Percentiles rank a stretch among this genome's conserved stretches.
phyloP scores from a whole-genome alignment of 2,113 vertebrate species.

The Phodopus roborovskii region DNA sequence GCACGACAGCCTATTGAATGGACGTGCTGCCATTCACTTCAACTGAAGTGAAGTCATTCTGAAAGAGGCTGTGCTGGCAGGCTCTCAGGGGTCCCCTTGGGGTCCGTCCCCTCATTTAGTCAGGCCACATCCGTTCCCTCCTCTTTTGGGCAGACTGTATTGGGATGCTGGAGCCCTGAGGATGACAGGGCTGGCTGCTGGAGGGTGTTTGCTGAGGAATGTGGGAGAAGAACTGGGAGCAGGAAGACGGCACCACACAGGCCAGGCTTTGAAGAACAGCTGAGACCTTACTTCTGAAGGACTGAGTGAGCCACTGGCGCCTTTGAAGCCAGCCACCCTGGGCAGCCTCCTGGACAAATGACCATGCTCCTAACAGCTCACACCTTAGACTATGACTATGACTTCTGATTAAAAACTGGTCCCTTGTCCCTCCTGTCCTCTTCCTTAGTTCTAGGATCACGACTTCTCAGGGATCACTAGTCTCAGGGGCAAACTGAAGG shows the following conservation, averaged over 20 bases:
- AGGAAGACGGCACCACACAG: not conserved
- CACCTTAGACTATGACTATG: not conserved
- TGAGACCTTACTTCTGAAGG: not conserved
- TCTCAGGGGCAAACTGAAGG: not conserved
- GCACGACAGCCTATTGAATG: not conserved
- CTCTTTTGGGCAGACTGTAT: no score
- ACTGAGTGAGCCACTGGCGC: not conserved
- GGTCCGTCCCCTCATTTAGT: not conserved
- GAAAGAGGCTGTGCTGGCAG: not conserved
- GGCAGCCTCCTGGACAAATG: not conserved
- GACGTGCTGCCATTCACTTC: fast-evolving
- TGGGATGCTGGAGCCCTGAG: not conserved
- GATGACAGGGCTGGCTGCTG: not conserved
- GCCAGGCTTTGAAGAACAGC: not conserved
- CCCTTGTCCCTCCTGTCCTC: not conserved
- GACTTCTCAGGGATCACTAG: not conserved
- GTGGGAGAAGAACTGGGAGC: not conserved
- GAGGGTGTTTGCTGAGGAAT: fast-evolving
- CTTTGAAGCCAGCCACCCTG: not conserved
- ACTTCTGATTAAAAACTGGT: not conserved
- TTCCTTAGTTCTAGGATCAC: not conserved
- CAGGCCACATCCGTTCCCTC: fast-evolving
- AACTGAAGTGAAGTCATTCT: not conserved
- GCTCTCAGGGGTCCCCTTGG: not conserved
- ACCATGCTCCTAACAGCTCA: not conserved